These are phyloP conservation scores for Esox lucius DNA, from an alignment of 2,797 vertebrate species.

Conservation along the genomic window DNA sequence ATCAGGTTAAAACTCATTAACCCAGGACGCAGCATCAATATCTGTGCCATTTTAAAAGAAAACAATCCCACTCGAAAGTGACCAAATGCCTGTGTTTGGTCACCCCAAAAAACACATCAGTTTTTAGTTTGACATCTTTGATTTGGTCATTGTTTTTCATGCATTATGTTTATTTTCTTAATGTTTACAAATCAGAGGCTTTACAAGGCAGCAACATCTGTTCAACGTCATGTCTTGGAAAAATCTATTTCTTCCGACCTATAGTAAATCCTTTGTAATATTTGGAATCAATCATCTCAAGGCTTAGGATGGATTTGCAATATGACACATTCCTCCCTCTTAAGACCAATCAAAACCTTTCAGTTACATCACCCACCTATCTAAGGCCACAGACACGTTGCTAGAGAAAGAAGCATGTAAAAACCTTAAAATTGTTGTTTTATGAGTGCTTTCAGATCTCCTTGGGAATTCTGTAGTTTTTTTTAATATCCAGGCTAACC, in stretches of 20 bases:
- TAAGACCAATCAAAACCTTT: conserved; percentile 65
- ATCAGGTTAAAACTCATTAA: no score
- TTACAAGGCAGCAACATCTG: conserved; percentile 26
- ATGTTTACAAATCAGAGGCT: background rate
- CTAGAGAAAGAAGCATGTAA: conserved; percentile 53
- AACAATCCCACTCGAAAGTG: background rate
- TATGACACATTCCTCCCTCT: conserved; percentile 60
- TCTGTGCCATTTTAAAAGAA: no score
- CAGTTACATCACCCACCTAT: conserved; percentile 53
- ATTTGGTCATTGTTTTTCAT: conserved; percentile 28
- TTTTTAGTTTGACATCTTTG: conserved; percentile 9
- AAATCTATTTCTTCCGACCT: conserved; percentile 63
- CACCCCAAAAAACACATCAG: no score
- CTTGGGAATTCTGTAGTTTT: conserved; percentile 45
- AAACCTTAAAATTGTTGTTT: conserved; percentile 50
- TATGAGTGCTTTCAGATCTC: conserved; percentile 30
- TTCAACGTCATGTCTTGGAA: conserved; percentile 54
- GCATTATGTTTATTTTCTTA: conserved; percentile 13
- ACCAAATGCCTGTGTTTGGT: background rate
- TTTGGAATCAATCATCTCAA: conserved; percentile 67
- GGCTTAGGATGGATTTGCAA: conserved; percentile 68
- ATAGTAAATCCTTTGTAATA: conserved; percentile 55
- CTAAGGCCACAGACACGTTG: conserved; percentile 47
- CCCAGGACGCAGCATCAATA: no score
- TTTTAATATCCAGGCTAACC: conserved; percentile 41